Percentiles rank a stretch among this genome's conserved stretches.
These are phyloP conservation scores for Rhingia rostrata DNA, from an alignment of 2,888 invertebrate genomes.

Conservation along the genomic window DNA sequence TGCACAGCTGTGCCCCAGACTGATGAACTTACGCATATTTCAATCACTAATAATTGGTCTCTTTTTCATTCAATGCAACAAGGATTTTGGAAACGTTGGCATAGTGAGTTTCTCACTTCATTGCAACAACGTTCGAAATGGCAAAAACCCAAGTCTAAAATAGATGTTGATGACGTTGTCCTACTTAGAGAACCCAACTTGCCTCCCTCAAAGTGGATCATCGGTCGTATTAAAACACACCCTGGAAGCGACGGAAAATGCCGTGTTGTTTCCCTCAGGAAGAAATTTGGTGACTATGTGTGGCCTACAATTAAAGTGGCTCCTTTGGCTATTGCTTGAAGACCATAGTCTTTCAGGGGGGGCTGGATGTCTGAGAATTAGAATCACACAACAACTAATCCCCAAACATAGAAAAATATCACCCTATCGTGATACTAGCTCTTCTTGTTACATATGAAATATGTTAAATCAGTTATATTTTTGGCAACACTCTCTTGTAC, in stretches of 20 bases:
- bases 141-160: neutral
- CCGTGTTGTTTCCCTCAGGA: no score
- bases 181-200: conserved; percentile 23
- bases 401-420: no score
- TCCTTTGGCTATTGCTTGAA: no score
- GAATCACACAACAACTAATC: no score
- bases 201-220: conserved; percentile 23
- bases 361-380: no score
- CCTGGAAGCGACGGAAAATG: neutral
- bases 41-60: neutral
- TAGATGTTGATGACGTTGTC: conserved; percentile 4
- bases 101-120: conserved; percentile 31
- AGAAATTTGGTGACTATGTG: no score
- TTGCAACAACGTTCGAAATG: conserved; percentile 47
- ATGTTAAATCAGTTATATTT: no score
- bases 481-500: no score
- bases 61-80: conserved; percentile 10
- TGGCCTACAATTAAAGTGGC: no score
- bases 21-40: neutral
- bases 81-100: conserved; percentile 33
- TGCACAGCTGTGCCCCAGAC: conserved; percentile 4
- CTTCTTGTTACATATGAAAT: no score
- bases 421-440: no score
- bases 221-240: conserved; percentile 4
- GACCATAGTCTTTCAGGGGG: no score